Conservation (phyloP, 2,797 vertebrate species). For the Picus viridis region DNA sequence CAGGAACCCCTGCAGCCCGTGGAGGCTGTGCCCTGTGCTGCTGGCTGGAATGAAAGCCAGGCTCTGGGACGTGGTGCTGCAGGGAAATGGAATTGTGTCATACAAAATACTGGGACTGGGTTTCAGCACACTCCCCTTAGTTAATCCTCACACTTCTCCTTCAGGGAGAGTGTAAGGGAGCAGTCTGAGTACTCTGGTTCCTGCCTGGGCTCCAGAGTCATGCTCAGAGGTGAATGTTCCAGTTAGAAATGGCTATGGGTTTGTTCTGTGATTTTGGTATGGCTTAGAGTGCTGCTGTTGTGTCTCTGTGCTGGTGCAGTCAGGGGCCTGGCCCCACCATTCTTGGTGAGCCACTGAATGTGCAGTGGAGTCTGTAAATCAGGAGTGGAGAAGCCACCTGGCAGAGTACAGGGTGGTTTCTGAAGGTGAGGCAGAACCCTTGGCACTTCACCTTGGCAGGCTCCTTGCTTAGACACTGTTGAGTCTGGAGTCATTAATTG, state of each 20-base stretch:
- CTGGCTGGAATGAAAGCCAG: neutral
- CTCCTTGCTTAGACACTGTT: neutral
- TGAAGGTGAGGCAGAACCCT: neutral
- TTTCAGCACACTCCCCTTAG: neutral
- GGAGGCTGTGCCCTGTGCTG: rapidly evolving
- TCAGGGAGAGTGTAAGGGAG: neutral
- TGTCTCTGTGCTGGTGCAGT: neutral
- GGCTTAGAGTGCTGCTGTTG: neutral
- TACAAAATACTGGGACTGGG: neutral
- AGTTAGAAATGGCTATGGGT: neutral
- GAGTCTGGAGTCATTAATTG: neutral
- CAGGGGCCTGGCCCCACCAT: neutral
- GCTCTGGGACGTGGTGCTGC: neutral
- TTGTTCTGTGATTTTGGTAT: neutral
- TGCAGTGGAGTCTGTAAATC: neutral
- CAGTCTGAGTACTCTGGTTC: neutral
- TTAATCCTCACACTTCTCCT: neutral
- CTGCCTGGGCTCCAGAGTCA: neutral
- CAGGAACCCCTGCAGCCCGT: rapidly evolving
- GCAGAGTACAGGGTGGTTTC: neutral
- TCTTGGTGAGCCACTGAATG: neutral
- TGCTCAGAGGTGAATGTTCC: neutral
- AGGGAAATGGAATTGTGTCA: neutral
- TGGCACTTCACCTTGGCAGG: neutral
- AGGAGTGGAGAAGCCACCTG: neutral